Percentiles rank a stretch among this genome's conserved stretches.
These are phyloP conservation scores for Melieria omissa DNA, from an alignment of 2,888 invertebrate genomes.

Conservation along the genomic window DNA sequence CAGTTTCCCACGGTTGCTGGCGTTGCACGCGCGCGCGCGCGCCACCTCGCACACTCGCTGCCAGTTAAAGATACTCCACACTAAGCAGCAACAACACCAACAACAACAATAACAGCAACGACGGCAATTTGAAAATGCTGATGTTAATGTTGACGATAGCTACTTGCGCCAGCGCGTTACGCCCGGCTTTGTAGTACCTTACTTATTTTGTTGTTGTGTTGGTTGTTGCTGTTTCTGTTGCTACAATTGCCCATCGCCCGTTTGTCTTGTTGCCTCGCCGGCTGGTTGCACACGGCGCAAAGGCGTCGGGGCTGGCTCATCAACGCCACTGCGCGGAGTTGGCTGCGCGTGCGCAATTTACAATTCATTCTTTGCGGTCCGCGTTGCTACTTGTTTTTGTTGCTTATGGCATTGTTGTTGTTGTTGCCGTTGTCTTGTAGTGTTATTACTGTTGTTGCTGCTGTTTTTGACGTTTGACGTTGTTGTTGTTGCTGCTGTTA, in stretches of 20 bases:
- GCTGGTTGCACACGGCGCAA: too few species aligned
- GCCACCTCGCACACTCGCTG: slow-evolving; percentile 15
- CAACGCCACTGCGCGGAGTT: slow-evolving; percentile 39
- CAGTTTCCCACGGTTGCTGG: slow-evolving; percentile 54
- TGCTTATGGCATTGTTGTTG: slow-evolving; percentile 16
- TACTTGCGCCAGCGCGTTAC: slow-evolving; percentile 15
- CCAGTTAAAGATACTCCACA: slow-evolving; percentile 3
- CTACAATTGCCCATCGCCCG: too few species aligned
- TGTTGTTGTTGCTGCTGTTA: too few species aligned
- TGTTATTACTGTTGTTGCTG: neutral
- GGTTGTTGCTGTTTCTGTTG: slow-evolving; percentile 25
- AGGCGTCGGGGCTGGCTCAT: slow-evolving; percentile 39
- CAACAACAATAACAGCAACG: neutral
- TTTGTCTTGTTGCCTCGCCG: too few species aligned
- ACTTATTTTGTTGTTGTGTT: slow-evolving; percentile 21
- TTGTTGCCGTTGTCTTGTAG: neutral
- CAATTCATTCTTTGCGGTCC: slow-evolving; percentile 48
- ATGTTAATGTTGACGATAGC: neutral
- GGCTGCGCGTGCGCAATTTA: slow-evolving; percentile 50
- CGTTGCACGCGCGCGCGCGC: slow-evolving; percentile 49
- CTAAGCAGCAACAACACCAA: slow-evolving; percentile 5
- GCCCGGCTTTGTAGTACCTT: neutral
- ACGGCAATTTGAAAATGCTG: slow-evolving; percentile 15
- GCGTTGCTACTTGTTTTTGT: slow-evolving; percentile 3
- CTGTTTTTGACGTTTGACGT: neutral